Base-by-base conservation (phyloP, 2,113 vertebrate species). In the Mus musculus region DNA sequence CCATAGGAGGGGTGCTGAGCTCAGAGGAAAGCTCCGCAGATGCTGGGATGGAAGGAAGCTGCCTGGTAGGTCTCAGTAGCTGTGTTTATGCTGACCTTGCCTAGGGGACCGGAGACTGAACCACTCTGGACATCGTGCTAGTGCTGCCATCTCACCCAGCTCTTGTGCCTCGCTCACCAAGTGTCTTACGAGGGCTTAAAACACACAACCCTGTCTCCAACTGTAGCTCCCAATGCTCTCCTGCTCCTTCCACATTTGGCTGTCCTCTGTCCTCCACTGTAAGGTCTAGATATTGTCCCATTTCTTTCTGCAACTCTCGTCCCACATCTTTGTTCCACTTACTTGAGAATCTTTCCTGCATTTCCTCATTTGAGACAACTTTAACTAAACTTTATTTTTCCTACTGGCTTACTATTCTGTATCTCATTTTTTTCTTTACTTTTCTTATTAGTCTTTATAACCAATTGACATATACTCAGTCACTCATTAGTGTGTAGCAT, bases 371-470 rank as follows among this genome's bases (percentile, higher is more conserved):
- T 84, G 72, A 76, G 88, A 94, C 46, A 26, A 7, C 52, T 36
- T 46, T 82, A 3, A 90, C n/a, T 42, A 63, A 88, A 72, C 67
- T 17, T 88, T 19, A 36, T 19, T 88, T 16, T 71, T 85, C 14
- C 17, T 72, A 3, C 36, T 89, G 49, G 33, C 26, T 26, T 13
- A 28, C 49, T 52, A 17, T 24, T 84, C 61, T 86, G 22, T 61
- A 63, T 56, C 12, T 72, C 63, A n/a, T 71, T 77, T 61, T 61
- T 85, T 90, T 52, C 63, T 88, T 91, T 56, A 26, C 56, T 93
- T 67, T 86, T 61, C 61, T 92, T 89, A 54, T 95, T 92, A 63
- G 14, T 89, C 81, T 63, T 82, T 93, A 82, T 46, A n/a, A 72
- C 14, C 13, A 89, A 13, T 22, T 72, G 49, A 30, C 39, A 73